These are phyloP conservation scores for Allygus modestus DNA, from an alignment of 2,888 invertebrate species.

Conservation along the genomic window DNA sequence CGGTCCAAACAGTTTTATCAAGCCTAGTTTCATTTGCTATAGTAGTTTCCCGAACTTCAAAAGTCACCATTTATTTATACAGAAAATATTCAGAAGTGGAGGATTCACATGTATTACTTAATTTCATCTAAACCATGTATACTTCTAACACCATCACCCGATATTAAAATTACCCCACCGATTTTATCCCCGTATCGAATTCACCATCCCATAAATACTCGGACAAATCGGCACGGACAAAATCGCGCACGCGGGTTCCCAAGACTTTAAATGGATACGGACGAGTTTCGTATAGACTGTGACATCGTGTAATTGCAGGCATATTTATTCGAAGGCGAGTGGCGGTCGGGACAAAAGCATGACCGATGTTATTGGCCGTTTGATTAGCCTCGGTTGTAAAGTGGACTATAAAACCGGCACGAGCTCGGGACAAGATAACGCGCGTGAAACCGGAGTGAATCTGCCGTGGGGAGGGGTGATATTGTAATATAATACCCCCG, in stretches of 20 bases:
- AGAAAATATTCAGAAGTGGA: too few relatives aligned
- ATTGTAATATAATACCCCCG: too few relatives aligned
- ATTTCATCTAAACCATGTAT: too few relatives aligned
- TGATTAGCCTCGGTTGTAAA: slow-evolving; percentile 54
- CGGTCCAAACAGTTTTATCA: too few relatives aligned
- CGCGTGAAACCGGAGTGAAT: slow-evolving; percentile 19
- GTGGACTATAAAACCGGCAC: slow-evolving; percentile 58
- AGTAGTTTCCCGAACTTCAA: too few relatives aligned
- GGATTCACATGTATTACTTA: too few relatives aligned
- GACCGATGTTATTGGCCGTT: slow-evolving; percentile 59
- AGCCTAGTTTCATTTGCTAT: too few relatives aligned
- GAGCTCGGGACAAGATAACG: slow-evolving; percentile 60
- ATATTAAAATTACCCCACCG: too few relatives aligned
- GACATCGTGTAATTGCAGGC: slow-evolving; percentile 32
- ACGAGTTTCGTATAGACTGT: slow-evolving; percentile 20
- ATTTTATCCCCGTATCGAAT: background rate
- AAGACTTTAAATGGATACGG: background rate
- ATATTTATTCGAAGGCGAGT: slow-evolving; percentile 42
- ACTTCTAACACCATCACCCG: too few relatives aligned
- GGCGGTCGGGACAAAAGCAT: slow-evolving; percentile 33
- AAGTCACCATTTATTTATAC: too few relatives aligned
- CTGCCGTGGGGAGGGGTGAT: background rate
- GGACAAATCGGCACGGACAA: background rate
- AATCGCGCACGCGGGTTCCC: background rate
- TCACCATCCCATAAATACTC: background rate